Evolutionary conservation across 53 echinoderm and acorn worm species (phyloP).

Genomic region (Antedon mediterranea): DNA sequence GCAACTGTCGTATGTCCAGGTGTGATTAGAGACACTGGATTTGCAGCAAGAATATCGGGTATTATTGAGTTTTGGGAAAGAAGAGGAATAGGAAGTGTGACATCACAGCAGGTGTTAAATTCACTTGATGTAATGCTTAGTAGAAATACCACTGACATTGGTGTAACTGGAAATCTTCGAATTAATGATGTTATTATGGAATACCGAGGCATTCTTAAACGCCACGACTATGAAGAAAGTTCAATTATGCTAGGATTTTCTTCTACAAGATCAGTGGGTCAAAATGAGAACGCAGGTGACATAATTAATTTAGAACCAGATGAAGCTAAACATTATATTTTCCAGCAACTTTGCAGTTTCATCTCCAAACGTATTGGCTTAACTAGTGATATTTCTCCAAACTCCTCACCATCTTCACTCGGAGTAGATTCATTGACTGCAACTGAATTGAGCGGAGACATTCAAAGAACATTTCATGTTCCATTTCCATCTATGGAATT

Average conservation of each 20-base stretch:
- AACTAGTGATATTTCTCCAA: slow-evolving; percentile 39
- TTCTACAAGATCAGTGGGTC: background rate
- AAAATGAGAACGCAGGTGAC: slow-evolving; percentile 6
- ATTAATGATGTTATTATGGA: background rate
- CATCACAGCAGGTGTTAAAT: slow-evolving; percentile 73
- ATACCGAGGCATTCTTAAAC: slow-evolving; percentile 11
- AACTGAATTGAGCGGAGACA: slow-evolving; percentile 66
- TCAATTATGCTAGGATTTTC: slow-evolving; percentile 12
- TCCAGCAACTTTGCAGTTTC: slow-evolving; percentile 42
- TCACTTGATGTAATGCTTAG: slow-evolving; percentile 66
- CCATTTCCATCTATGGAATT: slow-evolving; percentile 79
- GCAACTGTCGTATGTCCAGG: slow-evolving; percentile 80
- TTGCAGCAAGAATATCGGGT: slow-evolving; percentile 56
- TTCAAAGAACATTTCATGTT: slow-evolving; percentile 63
- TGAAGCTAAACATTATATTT: slow-evolving; percentile 51
- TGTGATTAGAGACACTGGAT: slow-evolving; percentile 71
- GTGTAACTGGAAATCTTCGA: slow-evolving; percentile 40
- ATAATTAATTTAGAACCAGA: slow-evolving; percentile 19
- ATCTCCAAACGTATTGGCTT: slow-evolving; percentile 68
- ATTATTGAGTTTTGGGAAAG: slow-evolving; percentile 79
- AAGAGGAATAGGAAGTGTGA: slow-evolving; percentile 60
- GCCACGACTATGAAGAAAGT: slow-evolving; percentile 6
- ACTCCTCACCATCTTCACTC: slow-evolving; percentile 63
- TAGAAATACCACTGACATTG: slow-evolving; percentile 53
- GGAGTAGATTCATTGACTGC: slow-evolving; percentile 95